These are phyloP conservation scores for Valencia hispanica DNA, from an alignment of 2,797 vertebrate genomes.

Conservation along the genomic window DNA sequence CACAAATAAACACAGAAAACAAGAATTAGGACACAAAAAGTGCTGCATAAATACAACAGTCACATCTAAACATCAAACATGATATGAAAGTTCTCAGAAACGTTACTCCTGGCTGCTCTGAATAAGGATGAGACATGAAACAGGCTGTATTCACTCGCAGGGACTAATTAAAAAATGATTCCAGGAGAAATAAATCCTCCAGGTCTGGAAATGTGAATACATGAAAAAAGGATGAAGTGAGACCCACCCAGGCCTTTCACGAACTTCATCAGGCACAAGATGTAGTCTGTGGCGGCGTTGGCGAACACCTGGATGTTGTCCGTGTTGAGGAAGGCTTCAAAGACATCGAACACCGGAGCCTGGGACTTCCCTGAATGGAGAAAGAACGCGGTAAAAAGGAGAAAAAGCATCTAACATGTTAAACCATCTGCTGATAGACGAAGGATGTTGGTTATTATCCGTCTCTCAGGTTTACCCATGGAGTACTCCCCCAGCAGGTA, in stretches of 20 bases:
- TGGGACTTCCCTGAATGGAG: constrained; percentile 87
- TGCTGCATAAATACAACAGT: not conserved
- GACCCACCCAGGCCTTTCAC: constrained; percentile 92
- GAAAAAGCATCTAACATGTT: too few species aligned
- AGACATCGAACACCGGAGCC: constrained; percentile 96
- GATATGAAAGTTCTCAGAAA: not conserved
- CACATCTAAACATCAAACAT: not conserved
- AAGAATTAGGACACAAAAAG: not conserved
- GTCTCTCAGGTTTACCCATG: constrained; percentile 82
- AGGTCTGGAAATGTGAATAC: not conserved
- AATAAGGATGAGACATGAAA: not conserved
- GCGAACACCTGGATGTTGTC: constrained; percentile 99
- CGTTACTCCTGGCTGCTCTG: not conserved
- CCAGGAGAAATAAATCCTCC: not conserved
- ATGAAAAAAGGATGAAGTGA: not conserved
- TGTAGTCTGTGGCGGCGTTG: constrained; percentile 96
- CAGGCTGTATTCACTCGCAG: not conserved
- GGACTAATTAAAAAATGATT: not conserved
- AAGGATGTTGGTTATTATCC: too few species aligned
- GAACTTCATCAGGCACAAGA: constrained; percentile 99
- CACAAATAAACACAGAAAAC: constrained; percentile 3
- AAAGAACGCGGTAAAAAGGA: not conserved
- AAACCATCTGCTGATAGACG: not conserved
- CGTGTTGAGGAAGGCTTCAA: constrained; percentile 96
- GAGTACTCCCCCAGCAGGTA: constrained; percentile 94